Base-by-base conservation (phyloP, 2,797 vertebrate species). In the Mallotus villosus region DNA sequence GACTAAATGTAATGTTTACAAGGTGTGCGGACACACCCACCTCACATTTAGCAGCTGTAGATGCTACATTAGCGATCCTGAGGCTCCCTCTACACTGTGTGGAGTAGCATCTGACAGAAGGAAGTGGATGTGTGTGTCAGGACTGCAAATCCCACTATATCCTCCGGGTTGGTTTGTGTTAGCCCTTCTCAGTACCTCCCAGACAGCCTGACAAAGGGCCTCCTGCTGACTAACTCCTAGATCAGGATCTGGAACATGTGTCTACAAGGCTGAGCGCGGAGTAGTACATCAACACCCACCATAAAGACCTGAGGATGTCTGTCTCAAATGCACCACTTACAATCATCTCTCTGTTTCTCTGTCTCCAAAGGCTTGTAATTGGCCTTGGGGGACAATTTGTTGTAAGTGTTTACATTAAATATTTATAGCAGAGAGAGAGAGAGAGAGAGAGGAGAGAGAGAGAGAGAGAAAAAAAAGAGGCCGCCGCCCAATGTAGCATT, bases 361-460 rank as follows among this genome's bases (percentile, higher is more conserved):
- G 25, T 75, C 80, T 82, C 71, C 78, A 67, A 78, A 81, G 73
- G 59, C 79, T 85, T 69, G 75, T 82, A 87, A 90, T 90, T 90
- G 89, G 80, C 87, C 88, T 83, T 86, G 32, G 81, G 87, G 88
- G 86, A 84, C 82, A 85, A 88, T 89, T 91, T 90, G 84, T 89
- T 87, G 58, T 84, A 92, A 92, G 79, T 87, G 88, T 91, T 90
- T 78, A 64, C 74, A 90, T 92, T 83, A 91, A 93, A 90, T 85
- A 92, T 93, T 92, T 70, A 94, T 74, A 66, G 84, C 79, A 84
- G 85, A 82, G 84, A 41, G 67, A 7, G 32, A 5, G 37, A 63
- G 32, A 5, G 32, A 5, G 32, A 34, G 29, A 4, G 29, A 2
- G 29, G 29, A 4, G 29, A 2, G 29, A n/a, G 29, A 4, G 29